phyloP scores from a whole-genome alignment of 2,113 vertebrate genomes.

The Tachuris rubrigastra region DNA sequence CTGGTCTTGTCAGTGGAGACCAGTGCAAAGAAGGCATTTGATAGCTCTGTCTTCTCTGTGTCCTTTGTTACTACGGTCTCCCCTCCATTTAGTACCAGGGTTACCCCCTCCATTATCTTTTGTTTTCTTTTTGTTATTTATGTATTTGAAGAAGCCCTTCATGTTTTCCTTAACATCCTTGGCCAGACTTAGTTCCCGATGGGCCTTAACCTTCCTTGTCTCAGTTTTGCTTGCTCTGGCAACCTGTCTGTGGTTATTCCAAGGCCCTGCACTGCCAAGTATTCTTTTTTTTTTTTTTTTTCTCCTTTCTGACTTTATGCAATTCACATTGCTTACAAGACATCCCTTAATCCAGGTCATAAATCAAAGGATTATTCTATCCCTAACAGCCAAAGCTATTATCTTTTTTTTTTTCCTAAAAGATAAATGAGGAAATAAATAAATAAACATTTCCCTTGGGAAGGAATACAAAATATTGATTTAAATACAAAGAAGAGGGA shows the following conservation, averaged over 20 bases:
- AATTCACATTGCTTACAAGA: not conserved
- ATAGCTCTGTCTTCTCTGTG: not conserved
- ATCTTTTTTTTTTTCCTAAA: conserved; percentile 1
- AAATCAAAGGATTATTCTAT: not conserved
- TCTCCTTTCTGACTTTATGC: not conserved
- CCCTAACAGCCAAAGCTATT: not conserved
- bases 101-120: not conserved
- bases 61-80: not conserved
- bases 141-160: not conserved
- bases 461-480: not conserved
- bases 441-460: not conserved
- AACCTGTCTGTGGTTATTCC: not conserved
- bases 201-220: not conserved
- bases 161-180: not conserved
- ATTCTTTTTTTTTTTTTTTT: not conserved
- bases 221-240: not conserved
- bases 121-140: not conserved
- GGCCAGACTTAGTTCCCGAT: not conserved
- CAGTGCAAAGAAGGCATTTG: not conserved
- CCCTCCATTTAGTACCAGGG: not conserved
- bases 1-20: not conserved
- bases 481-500: not conserved
- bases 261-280: not conserved
- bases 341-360: not conserved
- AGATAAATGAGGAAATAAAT: not conserved